Evolutionary conservation across 2,888 invertebrate species (phyloP).

Genomic region (Noctua janthina): DNA sequence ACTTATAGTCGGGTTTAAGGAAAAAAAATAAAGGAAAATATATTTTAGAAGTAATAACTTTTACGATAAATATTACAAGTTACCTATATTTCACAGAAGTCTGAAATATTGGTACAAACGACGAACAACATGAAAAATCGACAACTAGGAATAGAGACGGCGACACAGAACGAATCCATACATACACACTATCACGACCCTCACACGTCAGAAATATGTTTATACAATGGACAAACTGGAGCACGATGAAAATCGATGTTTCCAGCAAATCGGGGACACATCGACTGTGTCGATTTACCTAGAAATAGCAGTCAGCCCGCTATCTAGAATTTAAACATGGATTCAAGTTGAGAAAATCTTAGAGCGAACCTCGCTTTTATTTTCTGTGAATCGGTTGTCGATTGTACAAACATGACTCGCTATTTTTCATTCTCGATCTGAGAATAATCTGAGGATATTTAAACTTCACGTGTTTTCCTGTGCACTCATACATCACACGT

Average conservation of each 20-base stretch:
- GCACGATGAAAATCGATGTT: constrained; percentile 67
- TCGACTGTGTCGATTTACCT: constrained; percentile 60
- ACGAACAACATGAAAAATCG: constrained; percentile 27
- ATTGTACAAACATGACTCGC: constrained; percentile 58
- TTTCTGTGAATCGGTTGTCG: constrained; percentile 59
- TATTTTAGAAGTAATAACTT: neutral
- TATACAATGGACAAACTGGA: constrained; percentile 62
- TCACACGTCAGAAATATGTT: constrained; percentile 61
- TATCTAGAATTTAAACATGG: constrained; percentile 64
- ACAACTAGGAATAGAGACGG: constrained; percentile 32
- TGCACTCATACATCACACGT: constrained; percentile 39
- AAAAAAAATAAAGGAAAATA: neutral
- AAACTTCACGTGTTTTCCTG: constrained; percentile 41
- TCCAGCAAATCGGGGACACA: constrained; percentile 61
- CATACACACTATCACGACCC: constrained; percentile 45
- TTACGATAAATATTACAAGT: neutral
- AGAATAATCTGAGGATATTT: constrained; percentile 52
- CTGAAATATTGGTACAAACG: constrained; percentile 3
- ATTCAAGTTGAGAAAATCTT: constrained; percentile 51
- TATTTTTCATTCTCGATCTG: constrained; percentile 49
- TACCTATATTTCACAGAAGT: neutral
- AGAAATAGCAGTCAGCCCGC: constrained; percentile 61
- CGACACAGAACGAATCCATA: constrained; percentile 38
- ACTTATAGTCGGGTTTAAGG: neutral
- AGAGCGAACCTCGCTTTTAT: constrained; percentile 50